Percentiles rank a stretch among this genome's conserved stretches.
Evolutionary conservation across 2,113 vertebrate genomes (phyloP).

Genomic region (Tenrec ecaudatus): DNA sequence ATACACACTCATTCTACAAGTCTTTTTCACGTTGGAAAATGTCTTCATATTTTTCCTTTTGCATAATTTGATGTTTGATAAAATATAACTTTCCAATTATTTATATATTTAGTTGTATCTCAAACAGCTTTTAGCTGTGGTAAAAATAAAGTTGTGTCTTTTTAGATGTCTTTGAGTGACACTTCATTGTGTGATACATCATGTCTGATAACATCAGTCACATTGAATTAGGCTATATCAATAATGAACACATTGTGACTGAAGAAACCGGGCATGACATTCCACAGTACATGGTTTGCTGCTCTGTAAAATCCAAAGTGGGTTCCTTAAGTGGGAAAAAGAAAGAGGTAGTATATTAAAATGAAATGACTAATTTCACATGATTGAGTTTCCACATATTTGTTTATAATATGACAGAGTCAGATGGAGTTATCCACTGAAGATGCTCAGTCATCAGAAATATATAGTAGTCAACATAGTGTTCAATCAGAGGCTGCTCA

Average conservation of each 20-base stretch:
- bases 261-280: conserved; percentile 73
- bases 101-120: conserved; percentile 55
- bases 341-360: conserved; percentile 10
- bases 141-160: conserved; percentile 31
- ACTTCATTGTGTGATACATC: conserved; percentile 47
- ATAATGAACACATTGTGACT: conserved; percentile 67
- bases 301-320: conserved; percentile 47
- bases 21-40: background rate
- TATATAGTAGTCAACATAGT: background rate
- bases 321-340: conserved; percentile 39
- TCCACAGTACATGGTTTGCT: conserved; percentile 44
- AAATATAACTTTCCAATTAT: background rate
- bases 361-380: conserved; percentile 20
- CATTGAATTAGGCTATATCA: conserved; percentile 64
- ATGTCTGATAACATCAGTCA: conserved; percentile 75
- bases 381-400: background rate
- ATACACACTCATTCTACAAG: background rate
- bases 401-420: background rate
- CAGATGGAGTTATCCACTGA: background rate
- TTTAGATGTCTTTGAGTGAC: conserved; percentile 67
- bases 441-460: background rate
- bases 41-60: background rate
- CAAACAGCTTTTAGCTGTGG: conserved; percentile 40
- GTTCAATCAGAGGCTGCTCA: background rate
- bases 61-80: background rate